Percentiles rank a stretch among this genome's conserved stretches.
phyloP scores from a whole-genome alignment of 2,797 vertebrate species.

The Coregonus suidteri region DNA sequence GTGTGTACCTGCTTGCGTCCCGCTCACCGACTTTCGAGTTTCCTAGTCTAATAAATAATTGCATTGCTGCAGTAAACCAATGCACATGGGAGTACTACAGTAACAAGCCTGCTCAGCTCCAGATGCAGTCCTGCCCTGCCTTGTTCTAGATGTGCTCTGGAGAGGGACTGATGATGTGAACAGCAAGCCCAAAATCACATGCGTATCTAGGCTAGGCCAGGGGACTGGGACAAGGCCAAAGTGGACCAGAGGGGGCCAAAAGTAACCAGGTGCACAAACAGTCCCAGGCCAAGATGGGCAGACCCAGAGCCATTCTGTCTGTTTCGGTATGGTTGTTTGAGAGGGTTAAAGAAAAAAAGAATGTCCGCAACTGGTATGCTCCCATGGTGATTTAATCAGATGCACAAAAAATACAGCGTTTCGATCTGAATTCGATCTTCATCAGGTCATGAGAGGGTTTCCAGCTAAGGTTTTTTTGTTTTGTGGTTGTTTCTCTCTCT shows the following conservation, averaged over 20 bases:
- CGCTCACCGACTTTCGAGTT: slow-evolving; percentile 27
- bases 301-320: slow-evolving; percentile 55
- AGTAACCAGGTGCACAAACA: slow-evolving; percentile 73
- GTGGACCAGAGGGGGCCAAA: slow-evolving; percentile 33
- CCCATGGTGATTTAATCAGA: no score
- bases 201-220: slow-evolving; percentile 30
- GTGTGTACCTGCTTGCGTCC: slow-evolving; percentile 17
- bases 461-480: slow-evolving; percentile 52
- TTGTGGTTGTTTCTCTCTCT: background rate
- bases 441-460: slow-evolving; percentile 38
- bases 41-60: slow-evolving; percentile 48
- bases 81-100: slow-evolving; percentile 42
- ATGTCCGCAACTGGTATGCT: no score
- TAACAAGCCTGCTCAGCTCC: slow-evolving; percentile 29
- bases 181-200: slow-evolving; percentile 36
- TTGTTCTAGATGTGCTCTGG: slow-evolving; percentile 67
- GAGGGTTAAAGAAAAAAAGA: slow-evolving; percentile 8
- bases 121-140: slow-evolving; percentile 49
- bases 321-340: slow-evolving; percentile 58
- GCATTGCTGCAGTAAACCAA: slow-evolving; percentile 28
- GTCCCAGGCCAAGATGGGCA: slow-evolving; percentile 25
- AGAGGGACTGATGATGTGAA: slow-evolving; percentile 36
- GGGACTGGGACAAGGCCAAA: slow-evolving; percentile 28
- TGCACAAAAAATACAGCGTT: no score
- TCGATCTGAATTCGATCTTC: no score